phyloP scores from a whole-genome alignment of 2,113 vertebrate species.

The Brienomyrus longianalis region DNA sequence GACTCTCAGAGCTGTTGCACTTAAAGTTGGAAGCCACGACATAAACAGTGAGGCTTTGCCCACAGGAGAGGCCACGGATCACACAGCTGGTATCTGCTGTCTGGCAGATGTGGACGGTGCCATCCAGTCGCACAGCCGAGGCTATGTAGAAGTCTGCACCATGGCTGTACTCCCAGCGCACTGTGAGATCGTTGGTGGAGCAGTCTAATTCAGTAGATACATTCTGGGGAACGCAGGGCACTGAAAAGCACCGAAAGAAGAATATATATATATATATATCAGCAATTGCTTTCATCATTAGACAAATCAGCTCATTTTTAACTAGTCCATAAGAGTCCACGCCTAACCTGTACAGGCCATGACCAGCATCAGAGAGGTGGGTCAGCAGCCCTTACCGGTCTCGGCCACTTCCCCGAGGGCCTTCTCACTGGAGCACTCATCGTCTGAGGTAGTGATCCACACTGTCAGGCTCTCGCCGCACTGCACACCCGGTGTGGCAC shows the following conservation, averaged over 20 bases:
- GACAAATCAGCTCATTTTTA: neutral
- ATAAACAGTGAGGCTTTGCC: conserved; percentile 47
- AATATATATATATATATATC: neutral
- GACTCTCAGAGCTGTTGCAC: conserved; percentile 63
- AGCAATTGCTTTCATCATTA: neutral
- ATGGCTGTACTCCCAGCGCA: conserved; percentile 44
- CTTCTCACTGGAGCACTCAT: conserved; percentile 52
- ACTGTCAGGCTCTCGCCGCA: conserved; percentile 61
- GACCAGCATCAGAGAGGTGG: neutral
- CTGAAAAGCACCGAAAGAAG: conserved; percentile 37
- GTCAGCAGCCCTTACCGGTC: conserved; percentile 48
- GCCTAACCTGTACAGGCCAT: neutral
- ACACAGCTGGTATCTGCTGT: conserved; percentile 36
- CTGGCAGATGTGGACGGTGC: conserved; percentile 44
- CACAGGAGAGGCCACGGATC: conserved; percentile 52
- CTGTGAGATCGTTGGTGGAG: conserved; percentile 37
- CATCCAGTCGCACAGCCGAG: conserved; percentile 35
- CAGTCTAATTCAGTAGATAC: conserved; percentile 50
- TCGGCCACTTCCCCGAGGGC: conserved; percentile 44
- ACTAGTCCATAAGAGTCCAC: neutral
- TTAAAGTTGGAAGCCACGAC: conserved; percentile 51
- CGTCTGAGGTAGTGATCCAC: conserved; percentile 53
- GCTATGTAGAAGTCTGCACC: conserved; percentile 51
- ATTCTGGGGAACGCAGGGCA: conserved; percentile 53
- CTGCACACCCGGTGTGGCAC: conserved; percentile 44